These are phyloP conservation scores for Salmo trutta DNA, from an alignment of 2,797 vertebrate genomes.

Conservation along the genomic window DNA sequence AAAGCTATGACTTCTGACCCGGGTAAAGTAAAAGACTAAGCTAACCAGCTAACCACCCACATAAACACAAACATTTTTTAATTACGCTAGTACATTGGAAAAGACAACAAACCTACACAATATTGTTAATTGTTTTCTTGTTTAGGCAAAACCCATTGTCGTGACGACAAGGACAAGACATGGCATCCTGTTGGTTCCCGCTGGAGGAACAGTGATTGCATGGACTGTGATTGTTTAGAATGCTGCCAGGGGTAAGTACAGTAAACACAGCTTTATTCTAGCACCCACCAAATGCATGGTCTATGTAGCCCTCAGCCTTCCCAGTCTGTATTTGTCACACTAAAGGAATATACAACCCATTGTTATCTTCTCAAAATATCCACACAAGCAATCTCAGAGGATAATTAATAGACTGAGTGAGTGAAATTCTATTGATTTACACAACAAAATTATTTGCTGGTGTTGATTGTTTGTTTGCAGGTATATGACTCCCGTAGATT, in stretches of 20 bases:
- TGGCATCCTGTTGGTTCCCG: constrained; percentile 45
- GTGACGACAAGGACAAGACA: constrained; percentile 38
- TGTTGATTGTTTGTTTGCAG: constrained; percentile 50
- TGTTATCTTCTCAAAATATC: background rate
- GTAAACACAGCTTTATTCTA: background rate
- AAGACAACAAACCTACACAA: background rate
- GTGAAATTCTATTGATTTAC: background rate
- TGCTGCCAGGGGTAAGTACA: constrained; percentile 57
- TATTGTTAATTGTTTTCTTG: background rate
- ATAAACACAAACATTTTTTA: too few species aligned
- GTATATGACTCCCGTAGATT: fast-evolving
- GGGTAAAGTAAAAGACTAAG: constrained; percentile 33
- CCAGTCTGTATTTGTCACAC: background rate
- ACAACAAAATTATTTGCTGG: background rate
- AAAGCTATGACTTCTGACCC: fast-evolving
- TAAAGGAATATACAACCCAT: too few species aligned
- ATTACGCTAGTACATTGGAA: background rate
- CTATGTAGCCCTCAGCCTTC: background rate
- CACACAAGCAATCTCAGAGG: background rate
- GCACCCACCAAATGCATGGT: background rate
- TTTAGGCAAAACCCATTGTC: constrained; percentile 47
- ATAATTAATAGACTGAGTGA: background rate
- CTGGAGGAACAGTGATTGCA: constrained; percentile 62
- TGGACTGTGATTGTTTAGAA: constrained; percentile 32
- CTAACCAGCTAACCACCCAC: background rate